Evolutionary conservation across 2,888 invertebrate genomes (phyloP).

Genomic region (Caenorhabditis becei): DNA sequence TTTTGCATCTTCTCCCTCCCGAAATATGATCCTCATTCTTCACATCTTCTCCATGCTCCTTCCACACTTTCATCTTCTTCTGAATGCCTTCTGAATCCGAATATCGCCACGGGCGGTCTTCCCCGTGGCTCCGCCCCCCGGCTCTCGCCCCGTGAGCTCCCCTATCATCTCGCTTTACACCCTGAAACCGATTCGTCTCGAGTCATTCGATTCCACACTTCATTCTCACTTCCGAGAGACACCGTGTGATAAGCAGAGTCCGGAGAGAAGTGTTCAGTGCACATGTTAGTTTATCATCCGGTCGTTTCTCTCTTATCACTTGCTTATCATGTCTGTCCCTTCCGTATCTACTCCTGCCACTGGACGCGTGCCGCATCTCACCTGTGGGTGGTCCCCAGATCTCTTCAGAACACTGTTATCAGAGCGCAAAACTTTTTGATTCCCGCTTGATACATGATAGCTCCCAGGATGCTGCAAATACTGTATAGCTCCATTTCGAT

Average conservation of each 20-base stretch:
- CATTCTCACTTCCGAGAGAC: slow-evolving; percentile 21
- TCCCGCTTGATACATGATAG: too few species aligned
- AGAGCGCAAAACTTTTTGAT: too few species aligned
- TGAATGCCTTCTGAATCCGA: not conserved
- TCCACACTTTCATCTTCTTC: not conserved
- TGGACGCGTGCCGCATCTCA: slow-evolving; percentile 28
- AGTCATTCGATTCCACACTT: slow-evolving; percentile 10
- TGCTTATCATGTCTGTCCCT: slow-evolving; percentile 12
- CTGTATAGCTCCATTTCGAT: too few species aligned
- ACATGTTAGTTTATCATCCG: slow-evolving; percentile 32
- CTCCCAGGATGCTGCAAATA: too few species aligned
- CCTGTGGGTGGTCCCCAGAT: slow-evolving; percentile 13
- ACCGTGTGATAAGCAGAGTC: slow-evolving; percentile 6
- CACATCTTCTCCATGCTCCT: slow-evolving; percentile 19
- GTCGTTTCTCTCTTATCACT: slow-evolving; percentile 13
- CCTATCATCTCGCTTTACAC: slow-evolving; percentile 26
- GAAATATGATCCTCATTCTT: slow-evolving; percentile 31
- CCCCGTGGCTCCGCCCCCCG: slow-evolving; percentile 18
- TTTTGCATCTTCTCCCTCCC: slow-evolving; percentile 10
- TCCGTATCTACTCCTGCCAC: slow-evolving; percentile 16
- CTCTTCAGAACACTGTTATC: not conserved
- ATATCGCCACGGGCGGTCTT: slow-evolving; percentile 23
- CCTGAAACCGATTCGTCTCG: slow-evolving; percentile 21
- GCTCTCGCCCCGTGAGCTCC: not conserved
- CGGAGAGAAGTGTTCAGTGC: slow-evolving; percentile 12